Base-by-base conservation (phyloP, 2,797 vertebrate species). In the Lithobates pipiens region DNA sequence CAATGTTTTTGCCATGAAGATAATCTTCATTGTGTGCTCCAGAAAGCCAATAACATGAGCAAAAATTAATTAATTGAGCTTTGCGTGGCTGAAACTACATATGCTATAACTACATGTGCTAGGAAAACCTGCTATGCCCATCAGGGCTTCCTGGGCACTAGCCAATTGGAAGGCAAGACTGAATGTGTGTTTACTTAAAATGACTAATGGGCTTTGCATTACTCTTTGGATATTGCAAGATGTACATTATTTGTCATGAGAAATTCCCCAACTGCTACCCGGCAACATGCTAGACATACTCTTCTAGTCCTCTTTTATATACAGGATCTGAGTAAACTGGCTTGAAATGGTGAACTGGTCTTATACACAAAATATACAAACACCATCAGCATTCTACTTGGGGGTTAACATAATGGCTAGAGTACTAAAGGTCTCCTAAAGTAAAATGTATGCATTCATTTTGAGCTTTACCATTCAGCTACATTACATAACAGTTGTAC, bases 151-250 rank as follows among this genome's bases (percentile, higher is more conserved):
- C 80, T 89, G 89, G 78, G 73, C 42, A 80, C 21, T 7, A 0
- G 36, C 73, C 21, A 61, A 70, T 88, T 90, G 85, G 84, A 89
- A 88, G 15, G 18, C 42, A 25, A 73, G 29, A 88, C 46, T 84
- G 87, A 86, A 89, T 82, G 88, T 83, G 88, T 78, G 88, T 85
- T 88, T 85, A 76, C 87, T 89, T 91, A 89, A 88, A 89, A 29
- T 76, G 87, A 88, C 88, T 89, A 76, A 86, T 85, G 85, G 71
- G 77, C 29, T 50, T 4, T 73, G 85, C 77, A 34, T 88, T 84
- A 63, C 54, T 83, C 32, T 82, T 71, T 65, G 34, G 61, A 71
- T 42, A 15, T 9, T 25, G 29, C 32, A 5, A 69, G 57, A 69
- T 80, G 44, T 68, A 61, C 54, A n/a, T 11, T 61, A 70, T 39